Percentiles rank a stretch among this genome's conserved stretches.
Conservation (phyloP, 2,797 vertebrate genomes). For the Brachymystax lenok region DNA sequence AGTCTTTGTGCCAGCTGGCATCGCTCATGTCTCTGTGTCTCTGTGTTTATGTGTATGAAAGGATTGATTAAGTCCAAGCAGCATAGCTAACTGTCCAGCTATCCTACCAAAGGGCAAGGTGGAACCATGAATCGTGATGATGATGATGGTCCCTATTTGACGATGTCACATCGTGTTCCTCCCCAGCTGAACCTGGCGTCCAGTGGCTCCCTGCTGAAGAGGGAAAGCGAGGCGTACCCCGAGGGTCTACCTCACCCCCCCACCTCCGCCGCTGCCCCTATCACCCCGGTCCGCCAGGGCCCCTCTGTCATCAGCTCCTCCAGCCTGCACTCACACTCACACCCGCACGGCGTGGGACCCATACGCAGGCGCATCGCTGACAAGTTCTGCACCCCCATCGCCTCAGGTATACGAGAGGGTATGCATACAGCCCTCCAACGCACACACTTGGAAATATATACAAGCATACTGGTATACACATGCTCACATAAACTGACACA, state of each 20-base stretch:
- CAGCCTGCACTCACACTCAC: constrained; percentile 79
- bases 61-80: not conserved
- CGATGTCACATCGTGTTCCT: not conserved
- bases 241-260: constrained; percentile 95
- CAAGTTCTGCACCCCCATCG: constrained; percentile 98
- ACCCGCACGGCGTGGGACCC: constrained; percentile 84
- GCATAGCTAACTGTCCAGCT: not conserved
- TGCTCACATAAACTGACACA: not conserved
- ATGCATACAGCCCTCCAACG: not conserved
- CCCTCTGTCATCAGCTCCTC: constrained; percentile 97
- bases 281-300: constrained; percentile 92
- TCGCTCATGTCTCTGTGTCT: too few relatives aligned
- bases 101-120: not conserved
- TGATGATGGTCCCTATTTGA: not conserved
- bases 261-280: constrained; percentile 92
- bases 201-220: constrained; percentile 89
- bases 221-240: constrained; percentile 89
- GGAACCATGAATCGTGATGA: not conserved
- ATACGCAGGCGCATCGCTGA: constrained; percentile 95
- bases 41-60: not conserved
- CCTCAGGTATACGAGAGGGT: constrained; percentile 84
- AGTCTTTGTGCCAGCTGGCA: not conserved
- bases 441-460: not conserved
- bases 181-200: constrained; percentile 90
- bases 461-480: not conserved